Evolutionary conservation across 2,797 vertebrate species (phyloP).

Genomic region (Phrynocephalus vlangalii): DNA sequence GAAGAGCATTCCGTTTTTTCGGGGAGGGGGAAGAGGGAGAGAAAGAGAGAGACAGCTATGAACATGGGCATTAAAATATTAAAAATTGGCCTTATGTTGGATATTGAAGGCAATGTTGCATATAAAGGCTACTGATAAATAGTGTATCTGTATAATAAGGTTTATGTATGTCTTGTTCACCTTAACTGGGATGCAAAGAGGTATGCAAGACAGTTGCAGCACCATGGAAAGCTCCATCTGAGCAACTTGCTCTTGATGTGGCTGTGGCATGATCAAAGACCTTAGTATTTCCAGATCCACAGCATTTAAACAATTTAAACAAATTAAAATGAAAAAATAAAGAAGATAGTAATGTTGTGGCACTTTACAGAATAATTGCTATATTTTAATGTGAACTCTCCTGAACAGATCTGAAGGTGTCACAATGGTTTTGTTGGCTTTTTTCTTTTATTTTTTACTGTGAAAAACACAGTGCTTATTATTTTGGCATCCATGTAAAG

Average conservation of each 20-base stretch:
- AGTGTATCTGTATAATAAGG: background rate
- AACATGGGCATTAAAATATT: background rate
- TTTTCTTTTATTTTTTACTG: background rate
- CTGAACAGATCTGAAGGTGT: no score
- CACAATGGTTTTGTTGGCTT: background rate
- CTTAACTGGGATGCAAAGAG: background rate
- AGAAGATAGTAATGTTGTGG: no score
- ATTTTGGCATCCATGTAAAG: background rate
- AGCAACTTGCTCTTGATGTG: background rate
- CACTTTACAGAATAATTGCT: no score
- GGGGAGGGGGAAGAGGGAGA: background rate
- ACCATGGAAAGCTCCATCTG: background rate
- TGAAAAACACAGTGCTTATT: background rate
- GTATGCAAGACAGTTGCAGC: background rate
- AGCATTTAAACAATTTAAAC: background rate
- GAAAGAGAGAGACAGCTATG: background rate
- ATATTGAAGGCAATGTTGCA: background rate
- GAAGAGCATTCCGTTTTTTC: background rate
- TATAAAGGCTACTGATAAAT: background rate
- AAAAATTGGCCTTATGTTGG: background rate
- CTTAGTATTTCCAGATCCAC: background rate
- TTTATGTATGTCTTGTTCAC: background rate
- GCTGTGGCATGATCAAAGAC: background rate
- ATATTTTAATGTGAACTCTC: no score
- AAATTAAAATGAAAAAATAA: no score